Conservation (phyloP, 2,113 vertebrate genomes). For the Zosterops lateralis region DNA sequence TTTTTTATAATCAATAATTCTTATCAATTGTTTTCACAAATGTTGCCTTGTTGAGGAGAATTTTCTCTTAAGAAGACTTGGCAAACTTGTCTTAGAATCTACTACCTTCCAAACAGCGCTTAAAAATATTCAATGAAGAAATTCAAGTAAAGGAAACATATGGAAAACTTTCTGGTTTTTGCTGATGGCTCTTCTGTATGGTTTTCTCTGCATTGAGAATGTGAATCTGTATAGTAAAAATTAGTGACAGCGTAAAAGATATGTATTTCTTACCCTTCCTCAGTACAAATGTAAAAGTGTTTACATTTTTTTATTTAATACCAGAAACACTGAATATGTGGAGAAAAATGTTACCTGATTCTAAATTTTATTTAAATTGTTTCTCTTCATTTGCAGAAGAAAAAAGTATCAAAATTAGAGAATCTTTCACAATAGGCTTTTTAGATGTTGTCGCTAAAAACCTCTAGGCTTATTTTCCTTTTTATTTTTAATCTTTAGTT, state of each 20-base stretch:
- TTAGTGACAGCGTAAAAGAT: not conserved
- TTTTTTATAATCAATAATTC: not conserved
- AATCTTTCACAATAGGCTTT: not conserved
- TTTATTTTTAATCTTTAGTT: not conserved
- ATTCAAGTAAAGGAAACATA: not conserved
- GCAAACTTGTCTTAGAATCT: not conserved
- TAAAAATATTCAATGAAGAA: not conserved
- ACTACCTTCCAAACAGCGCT: not conserved
- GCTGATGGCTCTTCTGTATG: not conserved
- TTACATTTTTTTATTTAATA: no score
- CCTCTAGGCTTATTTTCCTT: not conserved
- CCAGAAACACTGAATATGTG: not conserved
- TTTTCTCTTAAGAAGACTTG: not conserved
- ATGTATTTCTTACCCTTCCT: not conserved
- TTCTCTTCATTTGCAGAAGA: not conserved
- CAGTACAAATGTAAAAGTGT: not conserved
- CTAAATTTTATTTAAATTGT: not conserved
- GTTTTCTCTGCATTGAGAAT: not conserved
- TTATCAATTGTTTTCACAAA: not conserved
- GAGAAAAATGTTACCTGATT: not conserved
- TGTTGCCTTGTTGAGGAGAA: not conserved
- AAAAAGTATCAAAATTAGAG: not conserved
- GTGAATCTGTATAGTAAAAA: not conserved
- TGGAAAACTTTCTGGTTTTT: not conserved
- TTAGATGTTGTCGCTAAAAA: not conserved